Base-by-base conservation (phyloP, 2,888 invertebrate genomes). In the Calliscelio sp. region DNA sequence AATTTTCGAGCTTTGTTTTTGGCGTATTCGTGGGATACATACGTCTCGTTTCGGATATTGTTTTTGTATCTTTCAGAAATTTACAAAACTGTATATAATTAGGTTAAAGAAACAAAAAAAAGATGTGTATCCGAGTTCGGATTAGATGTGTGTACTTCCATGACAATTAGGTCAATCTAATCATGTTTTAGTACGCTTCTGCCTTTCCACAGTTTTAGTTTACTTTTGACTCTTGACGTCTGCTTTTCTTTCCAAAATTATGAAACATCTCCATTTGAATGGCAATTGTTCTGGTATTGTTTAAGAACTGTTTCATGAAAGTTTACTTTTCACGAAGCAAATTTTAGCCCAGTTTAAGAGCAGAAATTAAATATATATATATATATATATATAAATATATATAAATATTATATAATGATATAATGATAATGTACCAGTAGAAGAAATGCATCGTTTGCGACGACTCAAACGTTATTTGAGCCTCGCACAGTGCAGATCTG, bases 81-180 rank as follows among this genome's bases (percentile, higher is more conserved):
- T 63, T 70, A 53, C 51, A 61, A 11, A 74, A 53, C 49, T 81
- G 81, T 74, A 81, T 57, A 81, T 80, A 81, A 68, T 74, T 73
- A 74, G 61, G 44, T 81, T 66, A 57, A 61, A 57, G 38, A 46
- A 25, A 61, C 35, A 49, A 49, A 22, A 8, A 44, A 16, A 16
- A n/a, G n/a, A n/a, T n/a, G n/a, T 59, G 63, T 70, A 75, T 73
- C 73, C 61, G 18, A 41, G 49, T 18, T 41, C 46, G 59, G 61
- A 71, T 83, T 73, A 70, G 35, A 65, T 57, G 38, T 71, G 25
- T 68, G 77, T 71, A 82, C 77, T 80, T 80, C 71, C 79, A 81
- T 81, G 68, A 61, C 68, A 61, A 57, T 44, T 68, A 65, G 28
- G 32, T 73, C 55, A 41, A 53, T 44, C 41, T 24, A 14, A 22